Percentiles rank a stretch among this genome's conserved stretches.
Evolutionary conservation across 2,888 invertebrate species (phyloP).

Genomic region (Atrina japonica): DNA sequence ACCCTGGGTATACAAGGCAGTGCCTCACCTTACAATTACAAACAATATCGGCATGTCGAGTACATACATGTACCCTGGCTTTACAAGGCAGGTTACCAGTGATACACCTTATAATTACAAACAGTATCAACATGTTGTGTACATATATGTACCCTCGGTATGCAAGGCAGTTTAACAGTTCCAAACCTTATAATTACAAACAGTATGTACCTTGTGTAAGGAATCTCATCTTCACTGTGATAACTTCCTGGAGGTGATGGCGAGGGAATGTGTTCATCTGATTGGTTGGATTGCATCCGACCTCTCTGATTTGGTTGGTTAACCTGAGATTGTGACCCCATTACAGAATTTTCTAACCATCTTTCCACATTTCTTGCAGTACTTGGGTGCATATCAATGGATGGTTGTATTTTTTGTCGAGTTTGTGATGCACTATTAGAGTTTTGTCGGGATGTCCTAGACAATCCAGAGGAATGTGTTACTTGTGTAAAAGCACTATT

Average conservation of each 20-base stretch:
- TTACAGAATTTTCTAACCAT: slow-evolving; percentile 45
- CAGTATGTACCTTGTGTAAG: no score
- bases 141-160: no score
- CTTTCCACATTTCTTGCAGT: slow-evolving; percentile 44
- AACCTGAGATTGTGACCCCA: slow-evolving; percentile 46
- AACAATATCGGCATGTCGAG: no score
- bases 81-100: no score
- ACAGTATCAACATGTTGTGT: no score
- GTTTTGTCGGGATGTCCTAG: slow-evolving; percentile 5
- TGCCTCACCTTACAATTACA: no score
- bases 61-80: no score
- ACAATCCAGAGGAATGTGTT: slow-evolving; percentile 12
- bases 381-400: slow-evolving; percentile 18
- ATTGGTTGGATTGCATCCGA: slow-evolving; percentile 40
- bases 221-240: slow-evolving; percentile 66
- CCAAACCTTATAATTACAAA: no score
- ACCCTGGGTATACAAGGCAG: no score
- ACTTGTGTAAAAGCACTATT: no score
- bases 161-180: no score
- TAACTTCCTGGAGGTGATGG: slow-evolving; percentile 70
- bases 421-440: background rate
- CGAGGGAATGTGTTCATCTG: slow-evolving; percentile 55
- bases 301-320: slow-evolving; percentile 46
- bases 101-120: no score
- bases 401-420: slow-evolving; percentile 23